Evolutionary conservation across 2,888 invertebrate species (phyloP), one percentile per base, ranked within the genome.

Genomic region (Theretra japonica): DNA sequence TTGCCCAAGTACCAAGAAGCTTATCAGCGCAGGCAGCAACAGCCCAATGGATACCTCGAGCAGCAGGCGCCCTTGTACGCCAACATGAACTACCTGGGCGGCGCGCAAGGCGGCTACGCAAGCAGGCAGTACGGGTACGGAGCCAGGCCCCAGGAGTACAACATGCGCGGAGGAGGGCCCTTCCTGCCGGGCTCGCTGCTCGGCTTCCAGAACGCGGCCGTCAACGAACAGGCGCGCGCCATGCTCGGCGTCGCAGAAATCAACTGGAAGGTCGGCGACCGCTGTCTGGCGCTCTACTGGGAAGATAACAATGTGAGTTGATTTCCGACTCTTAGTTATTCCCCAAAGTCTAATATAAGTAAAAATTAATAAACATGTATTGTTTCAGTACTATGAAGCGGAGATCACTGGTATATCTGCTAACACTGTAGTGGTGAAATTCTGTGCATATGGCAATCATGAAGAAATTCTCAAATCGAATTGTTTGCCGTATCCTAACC

Each of bases 281-380:
- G 96, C 74, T 98, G 98, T 85, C 95, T 98, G 90, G 98, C 98
- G 8, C 97, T 98, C 83, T 98, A 98, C 90, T 98, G 98, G 98
- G 98, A 98, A 88, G 98, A 98, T 91, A 97, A 97, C 83, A 96
- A 96, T 93, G 98, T 97, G 86, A 94, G 95, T 4, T 83, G 57
- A 33, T 19, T 21, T 65, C 8, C 15, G 3, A 50, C 56, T 70
- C 3, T 28, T 17, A 23, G 8, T 23, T 28, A 50, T 15, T 60
- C 15, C 60, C 33, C 17, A 4, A 23, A 8, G 0, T 5, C 25
- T n/a, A 33, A 7, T 33, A 21, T 21, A 3, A 3, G 41, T 28
- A 6, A 23, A 30, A 41, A 60, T 58, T 21, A 65, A 48, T 48
- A 69, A 21, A 71, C 70, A 72, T 68, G 15, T 56, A 56, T 21